Evolutionary conservation across 2,797 vertebrate genomes (phyloP).

Genomic region (Poeciliopsis gracilis): DNA sequence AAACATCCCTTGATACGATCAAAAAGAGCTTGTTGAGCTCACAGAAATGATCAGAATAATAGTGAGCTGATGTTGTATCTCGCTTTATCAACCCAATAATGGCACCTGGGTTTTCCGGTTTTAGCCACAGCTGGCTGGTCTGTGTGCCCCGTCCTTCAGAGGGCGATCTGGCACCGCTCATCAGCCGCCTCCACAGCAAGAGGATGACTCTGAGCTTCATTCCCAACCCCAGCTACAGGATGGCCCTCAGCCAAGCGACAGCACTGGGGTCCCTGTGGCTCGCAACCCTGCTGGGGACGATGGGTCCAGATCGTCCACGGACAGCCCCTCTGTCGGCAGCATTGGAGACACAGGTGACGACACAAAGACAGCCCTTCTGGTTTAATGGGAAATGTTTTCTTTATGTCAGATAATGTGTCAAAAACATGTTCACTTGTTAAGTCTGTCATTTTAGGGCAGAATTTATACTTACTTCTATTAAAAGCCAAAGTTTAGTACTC

Average conservation of each 20-base stretch:
- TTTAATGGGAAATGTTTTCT: neutral
- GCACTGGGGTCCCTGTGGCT: constrained; percentile 9
- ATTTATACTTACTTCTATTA: neutral
- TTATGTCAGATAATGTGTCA: neutral
- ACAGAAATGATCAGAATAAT: constrained; percentile 28
- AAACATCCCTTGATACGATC: constrained; percentile 7
- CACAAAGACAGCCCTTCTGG: neutral
- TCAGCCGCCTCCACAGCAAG: constrained; percentile 57
- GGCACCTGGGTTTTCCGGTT: constrained; percentile 12
- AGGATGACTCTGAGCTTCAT: constrained; percentile 52
- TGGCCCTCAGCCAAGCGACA: constrained; percentile 10
- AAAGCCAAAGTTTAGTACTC: neutral
- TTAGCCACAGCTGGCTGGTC: constrained; percentile 80
- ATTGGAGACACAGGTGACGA: constrained; percentile 78
- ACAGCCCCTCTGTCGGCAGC: constrained; percentile 84
- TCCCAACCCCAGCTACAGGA: constrained; percentile 26
- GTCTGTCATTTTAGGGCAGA: neutral
- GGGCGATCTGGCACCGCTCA: constrained; percentile 57
- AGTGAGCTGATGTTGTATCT: constrained; percentile 5
- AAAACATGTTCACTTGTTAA: neutral
- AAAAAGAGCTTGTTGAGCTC: constrained; percentile 12
- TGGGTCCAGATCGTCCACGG: constrained; percentile 82
- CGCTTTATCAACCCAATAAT: constrained; percentile 9
- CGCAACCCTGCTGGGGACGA: constrained; percentile 43
- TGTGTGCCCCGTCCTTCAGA: constrained; percentile 75